These are phyloP conservation scores for Sarcophaga variegata DNA, from an alignment of 2,888 invertebrate genomes.

Conservation along the genomic window DNA sequence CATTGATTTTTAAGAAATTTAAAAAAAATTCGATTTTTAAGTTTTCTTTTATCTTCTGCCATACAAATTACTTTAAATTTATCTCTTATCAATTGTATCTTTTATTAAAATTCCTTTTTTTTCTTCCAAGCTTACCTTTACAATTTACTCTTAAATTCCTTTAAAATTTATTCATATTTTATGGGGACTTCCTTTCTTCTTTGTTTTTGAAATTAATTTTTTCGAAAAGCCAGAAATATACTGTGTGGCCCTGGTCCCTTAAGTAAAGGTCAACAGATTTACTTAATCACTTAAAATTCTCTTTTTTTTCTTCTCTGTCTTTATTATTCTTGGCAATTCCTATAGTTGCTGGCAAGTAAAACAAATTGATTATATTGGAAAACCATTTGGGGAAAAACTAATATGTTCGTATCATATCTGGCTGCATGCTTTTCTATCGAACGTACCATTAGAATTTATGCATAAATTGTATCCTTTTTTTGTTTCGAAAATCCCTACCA, in stretches of 20 bases:
- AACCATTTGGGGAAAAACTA: background rate
- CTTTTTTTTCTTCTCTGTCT: conserved; percentile 3
- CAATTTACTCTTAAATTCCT: too few relatives aligned
- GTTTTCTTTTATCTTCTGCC: too few relatives aligned
- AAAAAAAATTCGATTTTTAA: too few relatives aligned
- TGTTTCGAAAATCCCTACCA: conserved; percentile 16
- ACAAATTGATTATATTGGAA: background rate
- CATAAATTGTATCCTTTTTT: conserved; percentile 44
- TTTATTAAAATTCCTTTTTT: too few relatives aligned
- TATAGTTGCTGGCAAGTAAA: background rate
- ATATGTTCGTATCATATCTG: conserved; percentile 45
- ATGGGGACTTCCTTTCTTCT: too few relatives aligned
- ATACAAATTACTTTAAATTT: too few relatives aligned
- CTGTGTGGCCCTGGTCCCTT: background rate
- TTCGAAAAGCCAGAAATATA: too few relatives aligned
- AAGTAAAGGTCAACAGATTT: conserved; percentile 55
- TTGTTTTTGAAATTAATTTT: too few relatives aligned
- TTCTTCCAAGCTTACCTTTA: too few relatives aligned
- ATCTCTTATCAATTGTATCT: too few relatives aligned
- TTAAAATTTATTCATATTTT: too few relatives aligned
- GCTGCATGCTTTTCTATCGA: conserved; percentile 45
- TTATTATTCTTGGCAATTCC: background rate
- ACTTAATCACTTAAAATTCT: conserved; percentile 47
- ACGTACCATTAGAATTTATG: conserved; percentile 55
- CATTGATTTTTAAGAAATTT: too few relatives aligned